Percentiles rank a stretch among this genome's conserved stretches.
Conservation (phyloP, 2,888 invertebrate genomes). For the Ormyrus pomaceus region DNA sequence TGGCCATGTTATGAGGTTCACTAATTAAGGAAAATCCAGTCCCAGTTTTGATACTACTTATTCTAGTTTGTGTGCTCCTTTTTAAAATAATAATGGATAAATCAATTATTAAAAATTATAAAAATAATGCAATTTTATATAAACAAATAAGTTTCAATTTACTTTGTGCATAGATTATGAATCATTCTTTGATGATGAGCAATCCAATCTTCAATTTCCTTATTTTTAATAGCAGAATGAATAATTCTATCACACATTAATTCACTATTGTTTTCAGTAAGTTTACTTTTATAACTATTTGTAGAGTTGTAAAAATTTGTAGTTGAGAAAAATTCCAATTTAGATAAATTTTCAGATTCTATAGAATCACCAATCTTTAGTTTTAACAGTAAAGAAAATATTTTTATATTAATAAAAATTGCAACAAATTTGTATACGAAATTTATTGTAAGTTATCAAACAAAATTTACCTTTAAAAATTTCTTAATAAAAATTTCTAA, state of each 20-base stretch:
- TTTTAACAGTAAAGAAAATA: conserved; percentile 2
- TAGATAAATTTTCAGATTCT: neutral
- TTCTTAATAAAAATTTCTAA: conserved; percentile 60
- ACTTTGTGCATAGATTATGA: conserved; percentile 57
- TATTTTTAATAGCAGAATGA: conserved; percentile 62
- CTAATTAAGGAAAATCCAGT: conserved; percentile 58
- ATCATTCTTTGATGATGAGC: conserved; percentile 49
- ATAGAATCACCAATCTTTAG: neutral
- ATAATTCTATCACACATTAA: conserved; percentile 63
- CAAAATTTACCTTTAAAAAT: conserved; percentile 55
- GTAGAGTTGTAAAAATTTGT: neutral
- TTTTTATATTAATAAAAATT: neutral
- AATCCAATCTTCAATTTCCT: conserved; percentile 59
- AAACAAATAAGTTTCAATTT: conserved; percentile 30
- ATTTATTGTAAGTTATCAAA: neutral
- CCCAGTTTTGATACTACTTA: conserved; percentile 57
- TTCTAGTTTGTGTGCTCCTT: conserved; percentile 67
- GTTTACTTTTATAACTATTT: conserved; percentile 15
- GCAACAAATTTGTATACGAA: neutral
- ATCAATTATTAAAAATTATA: conserved; percentile 6
- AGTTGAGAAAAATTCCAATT: neutral
- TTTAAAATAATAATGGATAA: neutral
- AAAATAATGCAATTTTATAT: neutral
- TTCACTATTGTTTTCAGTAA: conserved; percentile 24
- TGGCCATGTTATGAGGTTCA: conserved; percentile 58